phyloP scores from a whole-genome alignment of 2,797 vertebrate species.

The Vipera ursinii region DNA sequence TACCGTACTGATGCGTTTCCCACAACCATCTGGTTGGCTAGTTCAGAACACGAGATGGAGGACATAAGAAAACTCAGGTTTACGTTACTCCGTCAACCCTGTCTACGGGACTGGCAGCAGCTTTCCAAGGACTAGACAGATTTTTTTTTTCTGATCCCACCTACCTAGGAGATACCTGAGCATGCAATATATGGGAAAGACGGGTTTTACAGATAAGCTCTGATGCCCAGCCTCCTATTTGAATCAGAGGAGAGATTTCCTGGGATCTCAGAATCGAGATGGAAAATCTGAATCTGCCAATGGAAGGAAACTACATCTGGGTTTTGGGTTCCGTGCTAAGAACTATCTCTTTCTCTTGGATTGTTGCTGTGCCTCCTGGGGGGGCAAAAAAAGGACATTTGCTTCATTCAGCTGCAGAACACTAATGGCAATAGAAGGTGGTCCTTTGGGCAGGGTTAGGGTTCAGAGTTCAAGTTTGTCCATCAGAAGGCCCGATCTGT shows the following conservation, averaged over 20 bases:
- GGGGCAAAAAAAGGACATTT: not conserved
- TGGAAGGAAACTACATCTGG: not conserved
- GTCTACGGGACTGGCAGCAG: not conserved
- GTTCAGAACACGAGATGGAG: not conserved
- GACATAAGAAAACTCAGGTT: not conserved
- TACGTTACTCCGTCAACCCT: not conserved
- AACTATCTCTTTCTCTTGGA: not conserved
- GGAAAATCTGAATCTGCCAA: not conserved
- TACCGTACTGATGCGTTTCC: not conserved
- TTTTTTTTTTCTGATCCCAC: not conserved
- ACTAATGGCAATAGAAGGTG: not conserved
- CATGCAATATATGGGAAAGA: not conserved
- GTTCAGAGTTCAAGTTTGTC: not conserved
- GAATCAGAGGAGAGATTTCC: not conserved
- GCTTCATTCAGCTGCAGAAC: not conserved
- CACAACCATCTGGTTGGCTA: not conserved
- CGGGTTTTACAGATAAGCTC: not conserved
- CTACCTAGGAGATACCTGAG: not conserved
- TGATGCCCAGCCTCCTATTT: not conserved
- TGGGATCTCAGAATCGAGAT: not conserved
- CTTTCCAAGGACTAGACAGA: not conserved
- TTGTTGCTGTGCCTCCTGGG: too few relatives aligned
- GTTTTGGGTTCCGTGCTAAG: not conserved
- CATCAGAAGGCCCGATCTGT: not conserved
- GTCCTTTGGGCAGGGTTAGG: not conserved